Evolutionary conservation across 2,113 vertebrate species (phyloP).

Genomic region (Cyanoliseus patagonus): DNA sequence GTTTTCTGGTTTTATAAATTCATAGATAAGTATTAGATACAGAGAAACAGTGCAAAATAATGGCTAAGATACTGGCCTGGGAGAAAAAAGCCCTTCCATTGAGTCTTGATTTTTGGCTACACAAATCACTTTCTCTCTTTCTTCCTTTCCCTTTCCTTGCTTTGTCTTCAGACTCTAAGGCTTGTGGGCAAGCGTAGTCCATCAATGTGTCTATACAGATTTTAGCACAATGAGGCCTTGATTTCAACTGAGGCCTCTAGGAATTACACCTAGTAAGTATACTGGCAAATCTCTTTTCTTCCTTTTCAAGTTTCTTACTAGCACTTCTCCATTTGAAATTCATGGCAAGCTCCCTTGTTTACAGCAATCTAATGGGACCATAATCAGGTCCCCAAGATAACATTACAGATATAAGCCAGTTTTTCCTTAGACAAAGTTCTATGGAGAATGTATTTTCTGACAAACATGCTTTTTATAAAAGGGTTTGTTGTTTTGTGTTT

Average conservation of each 20-base stretch:
- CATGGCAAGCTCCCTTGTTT: slow-evolving; percentile 23
- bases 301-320: neutral
- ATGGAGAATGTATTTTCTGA: slow-evolving; percentile 62
- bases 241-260: neutral
- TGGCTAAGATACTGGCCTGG: neutral
- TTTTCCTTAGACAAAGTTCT: slow-evolving; percentile 56
- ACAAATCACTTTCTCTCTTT: neutral
- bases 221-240: slow-evolving; percentile 23
- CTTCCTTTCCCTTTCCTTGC: neutral
- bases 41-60: neutral
- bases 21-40: neutral
- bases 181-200: neutral
- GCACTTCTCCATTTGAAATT: neutral
- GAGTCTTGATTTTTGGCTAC: neutral
- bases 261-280: slow-evolving; percentile 2
- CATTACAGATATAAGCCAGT: slow-evolving; percentile 12
- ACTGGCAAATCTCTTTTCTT: neutral
- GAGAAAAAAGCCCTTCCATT: neutral
- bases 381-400: slow-evolving; percentile 31
- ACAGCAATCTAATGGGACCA: neutral
- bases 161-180: neutral
- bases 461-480: slow-evolving; percentile 70
- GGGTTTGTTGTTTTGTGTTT: slow-evolving; percentile 61
- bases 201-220: slow-evolving; percentile 2
- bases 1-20: neutral